A percentile compares a stretch with the other conserved stretches of the same genome.
Conservation (phyloP, 2,113 vertebrate species). For the Carassius carassius region DNA sequence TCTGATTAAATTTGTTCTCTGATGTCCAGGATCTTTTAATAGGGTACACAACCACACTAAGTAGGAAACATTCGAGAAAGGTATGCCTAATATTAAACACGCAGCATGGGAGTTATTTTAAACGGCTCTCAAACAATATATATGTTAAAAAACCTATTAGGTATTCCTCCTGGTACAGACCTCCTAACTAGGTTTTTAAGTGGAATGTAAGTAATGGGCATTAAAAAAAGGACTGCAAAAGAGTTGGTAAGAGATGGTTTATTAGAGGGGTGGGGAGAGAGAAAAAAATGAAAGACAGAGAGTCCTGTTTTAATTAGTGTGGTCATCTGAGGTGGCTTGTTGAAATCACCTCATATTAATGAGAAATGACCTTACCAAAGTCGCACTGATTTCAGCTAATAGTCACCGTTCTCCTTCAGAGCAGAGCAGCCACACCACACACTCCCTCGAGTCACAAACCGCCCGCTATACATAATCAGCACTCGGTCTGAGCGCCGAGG, state of each 20-base stretch:
- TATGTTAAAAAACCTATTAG: slow-evolving; percentile 53
- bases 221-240: slow-evolving; percentile 5
- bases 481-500: neutral
- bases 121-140: neutral
- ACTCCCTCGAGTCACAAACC: neutral
- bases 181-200: slow-evolving; percentile 18
- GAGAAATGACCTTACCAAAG: slow-evolving; percentile 40
- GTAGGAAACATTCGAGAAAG: slow-evolving; percentile 5
- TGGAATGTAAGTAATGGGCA: slow-evolving; percentile 20
- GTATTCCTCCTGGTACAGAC: slow-evolving; percentile 9
- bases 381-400: slow-evolving; percentile 30
- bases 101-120: slow-evolving; percentile 33
- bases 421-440: neutral
- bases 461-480: neutral
- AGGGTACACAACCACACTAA: neutral
- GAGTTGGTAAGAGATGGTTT: neutral
- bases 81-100: slow-evolving; percentile 8
- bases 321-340: slow-evolving; percentile 29
- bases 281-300: neutral
- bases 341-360: slow-evolving; percentile 28
- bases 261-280: neutral
- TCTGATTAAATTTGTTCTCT: neutral
- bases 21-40: neutral
- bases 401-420: neutral
- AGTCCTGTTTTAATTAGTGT: slow-evolving; percentile 27